phyloP scores from a whole-genome alignment of 1,140 invertebrate species.

The Schmidtea mediterranea region DNA sequence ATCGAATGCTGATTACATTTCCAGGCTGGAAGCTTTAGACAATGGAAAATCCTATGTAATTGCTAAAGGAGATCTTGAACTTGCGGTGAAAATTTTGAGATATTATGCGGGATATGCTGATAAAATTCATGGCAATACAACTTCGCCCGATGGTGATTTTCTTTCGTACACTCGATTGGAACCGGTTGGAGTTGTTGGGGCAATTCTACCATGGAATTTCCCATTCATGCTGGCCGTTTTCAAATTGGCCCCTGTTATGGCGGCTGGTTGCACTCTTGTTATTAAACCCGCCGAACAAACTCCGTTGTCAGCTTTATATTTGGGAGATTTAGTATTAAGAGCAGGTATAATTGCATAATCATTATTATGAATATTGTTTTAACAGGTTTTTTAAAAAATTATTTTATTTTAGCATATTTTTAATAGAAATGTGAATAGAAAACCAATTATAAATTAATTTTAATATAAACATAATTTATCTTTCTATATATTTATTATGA shows the following conservation, averaged over 20 bases:
- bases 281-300: conserved; percentile 80
- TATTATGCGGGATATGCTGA: conserved; percentile 73
- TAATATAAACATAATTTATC: no score
- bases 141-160: conserved; percentile 49
- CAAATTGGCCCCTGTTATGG: conserved; percentile 66
- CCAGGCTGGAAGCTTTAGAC: conserved; percentile 48
- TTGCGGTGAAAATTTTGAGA: conserved; percentile 14
- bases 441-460: no score
- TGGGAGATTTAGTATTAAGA: no score
- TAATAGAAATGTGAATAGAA: no score
- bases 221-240: conserved; percentile 74
- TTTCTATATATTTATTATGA: no score
- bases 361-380: no score
- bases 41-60: conserved; percentile 51
- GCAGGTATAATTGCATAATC: no score
- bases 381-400: no score
- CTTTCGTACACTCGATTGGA: conserved; percentile 72
- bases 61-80: conserved; percentile 13
- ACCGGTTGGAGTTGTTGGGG: conserved; percentile 79
- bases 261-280: conserved; percentile 57
- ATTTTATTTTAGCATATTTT: no score
- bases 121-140: conserved; percentile 61
- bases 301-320: conserved; percentile 39
- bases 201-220: conserved; percentile 96
- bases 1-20: conserved; percentile 40